These are phyloP conservation scores for Falco punctatus DNA, from an alignment of 2,113 vertebrate species.

Conservation along the genomic window DNA sequence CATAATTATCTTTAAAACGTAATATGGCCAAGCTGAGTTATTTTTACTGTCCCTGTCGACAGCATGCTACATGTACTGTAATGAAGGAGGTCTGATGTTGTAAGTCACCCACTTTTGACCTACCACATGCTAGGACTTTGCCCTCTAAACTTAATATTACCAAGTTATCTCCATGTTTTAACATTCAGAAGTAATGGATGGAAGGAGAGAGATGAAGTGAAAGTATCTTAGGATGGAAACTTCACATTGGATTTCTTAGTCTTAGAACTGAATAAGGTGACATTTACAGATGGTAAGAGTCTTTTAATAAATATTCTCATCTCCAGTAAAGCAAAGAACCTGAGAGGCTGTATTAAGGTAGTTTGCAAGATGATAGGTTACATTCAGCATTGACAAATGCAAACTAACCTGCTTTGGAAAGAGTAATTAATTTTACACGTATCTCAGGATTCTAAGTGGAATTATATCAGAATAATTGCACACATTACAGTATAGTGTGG, in stretches of 20 bases:
- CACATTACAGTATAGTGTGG: neutral
- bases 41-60: neutral
- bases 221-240: neutral
- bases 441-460: neutral
- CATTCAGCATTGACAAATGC: neutral
- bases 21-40: neutral
- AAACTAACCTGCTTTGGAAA: neutral
- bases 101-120: neutral
- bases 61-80: neutral
- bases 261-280: neutral
- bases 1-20: neutral
- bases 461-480: neutral
- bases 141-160: neutral
- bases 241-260: neutral
- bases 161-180: neutral
- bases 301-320: neutral
- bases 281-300: neutral
- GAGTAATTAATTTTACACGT: neutral
- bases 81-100: neutral
- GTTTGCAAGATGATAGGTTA: neutral
- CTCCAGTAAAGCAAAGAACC: neutral
- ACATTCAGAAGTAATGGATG: neutral
- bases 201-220: neutral
- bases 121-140: neutral
- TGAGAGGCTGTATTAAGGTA: neutral